Evolutionary conservation across 1,140 invertebrate genomes (phyloP).

Genomic region (Drosophila lini): DNA sequence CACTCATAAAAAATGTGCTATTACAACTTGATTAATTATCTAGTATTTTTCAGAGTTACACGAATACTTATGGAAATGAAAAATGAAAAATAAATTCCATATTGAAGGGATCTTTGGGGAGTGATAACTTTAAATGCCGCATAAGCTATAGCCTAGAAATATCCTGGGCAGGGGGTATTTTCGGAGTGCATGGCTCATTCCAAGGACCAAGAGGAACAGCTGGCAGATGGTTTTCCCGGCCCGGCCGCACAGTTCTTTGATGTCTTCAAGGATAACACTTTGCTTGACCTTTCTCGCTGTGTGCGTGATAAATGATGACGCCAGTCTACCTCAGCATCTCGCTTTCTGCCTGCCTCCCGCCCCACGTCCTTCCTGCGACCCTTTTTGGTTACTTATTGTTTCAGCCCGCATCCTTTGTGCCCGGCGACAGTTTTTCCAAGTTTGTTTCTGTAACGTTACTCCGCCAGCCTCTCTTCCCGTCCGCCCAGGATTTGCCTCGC

Average conservation of each 20-base stretch:
- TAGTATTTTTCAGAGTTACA: too few relatives aligned
- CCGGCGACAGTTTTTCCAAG: slow-evolving; percentile 47
- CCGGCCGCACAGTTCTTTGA: slow-evolving; percentile 43
- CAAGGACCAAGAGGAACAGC: slow-evolving; percentile 59
- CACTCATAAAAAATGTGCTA: not conserved
- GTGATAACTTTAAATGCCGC: not conserved
- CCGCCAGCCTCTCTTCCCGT: not conserved
- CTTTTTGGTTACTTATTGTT: slow-evolving; percentile 65
- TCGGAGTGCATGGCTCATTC: not conserved
- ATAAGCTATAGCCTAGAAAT: not conserved
- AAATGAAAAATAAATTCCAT: not conserved
- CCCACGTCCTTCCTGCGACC: slow-evolving; percentile 13
- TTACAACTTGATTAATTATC: not conserved
- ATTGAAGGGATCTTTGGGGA: not conserved
- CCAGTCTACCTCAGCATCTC: slow-evolving; percentile 15
- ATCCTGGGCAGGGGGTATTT: not conserved
- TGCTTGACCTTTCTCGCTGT: slow-evolving; percentile 67
- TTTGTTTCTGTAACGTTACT: slow-evolving; percentile 24
- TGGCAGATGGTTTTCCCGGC: slow-evolving; percentile 44
- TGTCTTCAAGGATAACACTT: slow-evolving; percentile 73
- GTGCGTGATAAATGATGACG: slow-evolving; percentile 73
- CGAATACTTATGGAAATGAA: not conserved
- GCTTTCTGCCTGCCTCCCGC: not conserved
- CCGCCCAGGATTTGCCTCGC: slow-evolving; percentile 20
- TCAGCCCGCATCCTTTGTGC: slow-evolving; percentile 61